Conservation (phyloP, 2,113 vertebrate species). For the Taurulus bubalis region DNA sequence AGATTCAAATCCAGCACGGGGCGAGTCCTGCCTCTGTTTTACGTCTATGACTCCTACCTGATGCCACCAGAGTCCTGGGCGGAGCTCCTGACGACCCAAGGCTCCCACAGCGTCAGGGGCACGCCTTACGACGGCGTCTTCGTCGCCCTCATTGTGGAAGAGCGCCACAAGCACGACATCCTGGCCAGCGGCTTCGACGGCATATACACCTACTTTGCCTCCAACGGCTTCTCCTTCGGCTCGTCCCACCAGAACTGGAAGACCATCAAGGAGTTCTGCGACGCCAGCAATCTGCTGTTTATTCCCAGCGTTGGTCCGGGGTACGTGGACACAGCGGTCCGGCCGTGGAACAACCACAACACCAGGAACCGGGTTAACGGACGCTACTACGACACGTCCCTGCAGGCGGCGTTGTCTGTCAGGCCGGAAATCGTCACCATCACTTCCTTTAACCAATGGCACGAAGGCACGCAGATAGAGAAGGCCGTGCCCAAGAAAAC, state of each 20-base stretch:
- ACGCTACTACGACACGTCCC: constrained; percentile 91
- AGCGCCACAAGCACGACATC: constrained; percentile 90
- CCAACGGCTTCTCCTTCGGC: constrained; percentile 93
- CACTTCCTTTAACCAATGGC: constrained; percentile 95
- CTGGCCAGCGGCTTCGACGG: constrained; percentile 88
- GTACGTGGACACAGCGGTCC: constrained; percentile 89
- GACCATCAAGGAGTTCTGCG: constrained; percentile 90
- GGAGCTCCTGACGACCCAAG: constrained; percentile 85
- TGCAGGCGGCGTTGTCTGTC: constrained; percentile 89
- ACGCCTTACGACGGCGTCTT: constrained; percentile 89
- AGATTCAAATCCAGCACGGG: constrained; percentile 88
- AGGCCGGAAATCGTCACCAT: constrained; percentile 90
- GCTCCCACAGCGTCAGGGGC: constrained; percentile 87
- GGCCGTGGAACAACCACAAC: constrained; percentile 94
- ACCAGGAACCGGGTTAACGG: constrained; percentile 91
- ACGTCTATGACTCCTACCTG: constrained; percentile 92
- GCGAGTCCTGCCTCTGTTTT: constrained; percentile 89
- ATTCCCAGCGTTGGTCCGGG: constrained; percentile 91
- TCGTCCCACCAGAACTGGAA: constrained; percentile 96
- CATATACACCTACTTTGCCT: constrained; percentile 93
- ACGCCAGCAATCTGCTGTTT: constrained; percentile 89
- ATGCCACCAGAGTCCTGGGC: constrained; percentile 89
- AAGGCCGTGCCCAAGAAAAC: constrained; percentile 90
- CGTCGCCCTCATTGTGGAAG: constrained; percentile 89
- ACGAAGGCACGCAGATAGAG: constrained; percentile 93